These are phyloP conservation scores for Tyrophagus putrescentiae DNA, from an alignment of 1,140 invertebrate species.

Conservation along the genomic window DNA sequence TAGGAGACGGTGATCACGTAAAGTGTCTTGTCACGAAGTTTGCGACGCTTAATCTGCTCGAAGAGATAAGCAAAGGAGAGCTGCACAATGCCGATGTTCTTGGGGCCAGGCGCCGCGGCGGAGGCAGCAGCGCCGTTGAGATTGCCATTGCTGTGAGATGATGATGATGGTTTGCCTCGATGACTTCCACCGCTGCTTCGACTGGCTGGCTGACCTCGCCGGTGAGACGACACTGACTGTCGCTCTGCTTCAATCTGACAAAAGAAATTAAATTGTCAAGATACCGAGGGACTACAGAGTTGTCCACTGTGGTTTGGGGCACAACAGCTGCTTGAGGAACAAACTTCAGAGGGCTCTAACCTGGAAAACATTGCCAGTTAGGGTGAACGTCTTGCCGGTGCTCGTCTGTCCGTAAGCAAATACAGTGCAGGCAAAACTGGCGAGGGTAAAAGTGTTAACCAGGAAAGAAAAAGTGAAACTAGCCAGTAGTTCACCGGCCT, in stretches of 20 bases:
- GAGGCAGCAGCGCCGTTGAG: too few species aligned
- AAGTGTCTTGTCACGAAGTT: conserved; percentile 42
- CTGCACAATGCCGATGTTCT: conserved; percentile 26
- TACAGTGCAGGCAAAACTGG: conserved; percentile 66
- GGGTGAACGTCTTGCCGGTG: conserved; percentile 85
- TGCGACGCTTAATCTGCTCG: conserved; percentile 46
- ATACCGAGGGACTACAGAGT: too few species aligned
- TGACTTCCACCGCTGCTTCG: not conserved
- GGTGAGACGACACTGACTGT: not conserved
- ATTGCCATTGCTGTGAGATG: not conserved
- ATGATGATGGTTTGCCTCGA: not conserved
- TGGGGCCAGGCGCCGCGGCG: too few species aligned
- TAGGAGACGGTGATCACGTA: conserved; percentile 83
- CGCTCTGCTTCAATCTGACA: not conserved
- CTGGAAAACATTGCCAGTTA: conserved; percentile 48
- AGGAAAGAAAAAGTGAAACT: not conserved
- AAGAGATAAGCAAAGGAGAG: conserved; percentile 70
- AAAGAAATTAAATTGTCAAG: too few species aligned
- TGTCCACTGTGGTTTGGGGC: too few species aligned
- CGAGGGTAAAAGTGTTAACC: too few species aligned
- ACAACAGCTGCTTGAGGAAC: too few species aligned
- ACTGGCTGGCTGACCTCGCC: not conserved
- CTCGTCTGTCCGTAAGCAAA: conserved; percentile 96
- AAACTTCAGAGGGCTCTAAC: too few species aligned
- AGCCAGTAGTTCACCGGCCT: not conserved